Conservation (phyloP, 2,888 invertebrate species). For the Idaea biselata region DNA sequence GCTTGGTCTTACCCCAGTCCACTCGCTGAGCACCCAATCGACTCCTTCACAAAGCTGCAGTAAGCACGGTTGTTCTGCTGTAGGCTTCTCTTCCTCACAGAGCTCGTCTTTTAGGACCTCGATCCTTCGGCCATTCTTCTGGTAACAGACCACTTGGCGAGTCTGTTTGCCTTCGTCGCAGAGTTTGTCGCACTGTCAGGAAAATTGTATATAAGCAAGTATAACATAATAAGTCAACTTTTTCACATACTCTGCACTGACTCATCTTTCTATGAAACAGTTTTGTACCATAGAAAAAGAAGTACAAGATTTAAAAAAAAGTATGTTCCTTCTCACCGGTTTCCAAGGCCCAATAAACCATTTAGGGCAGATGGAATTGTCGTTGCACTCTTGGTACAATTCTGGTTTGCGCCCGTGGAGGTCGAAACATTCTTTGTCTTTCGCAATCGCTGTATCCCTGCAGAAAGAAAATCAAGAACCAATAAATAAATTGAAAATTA, state of each 20-base stretch:
- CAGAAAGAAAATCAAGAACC: neutral
- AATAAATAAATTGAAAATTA: neutral
- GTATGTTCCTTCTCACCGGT: constrained; percentile 78
- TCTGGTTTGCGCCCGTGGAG: constrained; percentile 85
- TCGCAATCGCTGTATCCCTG: constrained; percentile 84
- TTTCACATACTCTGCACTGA: too few relatives aligned
- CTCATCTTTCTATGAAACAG: neutral
- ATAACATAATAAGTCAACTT: neutral
- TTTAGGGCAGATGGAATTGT: constrained; percentile 88
- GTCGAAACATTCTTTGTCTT: constrained; percentile 87
- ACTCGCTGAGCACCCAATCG: constrained; percentile 93
- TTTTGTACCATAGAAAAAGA: neutral
- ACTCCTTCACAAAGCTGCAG: constrained; percentile 93
- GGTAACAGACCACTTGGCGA: constrained; percentile 90
- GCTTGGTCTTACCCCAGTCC: constrained; percentile 88
- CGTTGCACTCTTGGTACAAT: constrained; percentile 86
- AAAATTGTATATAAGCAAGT: constrained; percentile 12
- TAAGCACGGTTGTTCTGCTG: constrained; percentile 85
- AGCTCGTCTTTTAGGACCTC: constrained; percentile 84
- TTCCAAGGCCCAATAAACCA: constrained; percentile 96
- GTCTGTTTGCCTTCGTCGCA: constrained; percentile 94
- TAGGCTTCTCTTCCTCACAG: constrained; percentile 86
- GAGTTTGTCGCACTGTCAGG: constrained; percentile 89
- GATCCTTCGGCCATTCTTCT: constrained; percentile 83
- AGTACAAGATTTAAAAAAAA: neutral